Evolutionary conservation across 2,888 invertebrate genomes (phyloP), one percentile per base, ranked within the genome.

Genomic region (Chydorus sphaericus): DNA sequence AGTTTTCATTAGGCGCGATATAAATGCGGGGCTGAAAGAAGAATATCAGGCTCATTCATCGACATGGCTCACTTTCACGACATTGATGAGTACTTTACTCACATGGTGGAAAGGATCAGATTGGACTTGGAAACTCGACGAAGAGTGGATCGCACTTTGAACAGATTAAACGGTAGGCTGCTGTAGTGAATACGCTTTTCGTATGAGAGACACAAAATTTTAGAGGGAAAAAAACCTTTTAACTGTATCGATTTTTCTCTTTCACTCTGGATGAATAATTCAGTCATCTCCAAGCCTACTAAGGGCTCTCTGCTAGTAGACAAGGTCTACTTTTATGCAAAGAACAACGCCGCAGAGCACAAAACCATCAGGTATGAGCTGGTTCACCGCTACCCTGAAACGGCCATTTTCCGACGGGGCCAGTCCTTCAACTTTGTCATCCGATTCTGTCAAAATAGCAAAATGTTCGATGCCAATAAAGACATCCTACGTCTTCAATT

Each of bases 401-500:
- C 75, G 0, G 75, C 83, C 0, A 77, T 88, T 23, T 72, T 87
- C 2, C 74, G 87, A 4, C 75, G 87, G 28, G 87, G 85, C 0
- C 79, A 82, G 64, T 75, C 78, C 1, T 86, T 88, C 70, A 79
- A 76, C 58, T 71, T 85, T 5, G 80, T 79, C 1, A 66, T 85
- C 20, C 70, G 79, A 48, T 84, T 85, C 66, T n/a, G n/a, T n/a
- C 62, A 65, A 65, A 70, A 76, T 62, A 71, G 83, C 30, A 36
- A 55, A 20, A 71, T 73, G 1, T 83, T 76, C 63, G 75, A 81
- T 59, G 75, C 76, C 54, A 70, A 70, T 1, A 73, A 70, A 1
- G 86, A 87, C 62, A 69, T 78, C 28, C 74, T 87, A 6, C 76
- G 80, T 58, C 69, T 86, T 1, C 68, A 81, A 30, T 85, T 86